Conservation (phyloP, 30 jellyfish, hydroid and myxozoan genomes). For the Chironex yamaguchii region DNA sequence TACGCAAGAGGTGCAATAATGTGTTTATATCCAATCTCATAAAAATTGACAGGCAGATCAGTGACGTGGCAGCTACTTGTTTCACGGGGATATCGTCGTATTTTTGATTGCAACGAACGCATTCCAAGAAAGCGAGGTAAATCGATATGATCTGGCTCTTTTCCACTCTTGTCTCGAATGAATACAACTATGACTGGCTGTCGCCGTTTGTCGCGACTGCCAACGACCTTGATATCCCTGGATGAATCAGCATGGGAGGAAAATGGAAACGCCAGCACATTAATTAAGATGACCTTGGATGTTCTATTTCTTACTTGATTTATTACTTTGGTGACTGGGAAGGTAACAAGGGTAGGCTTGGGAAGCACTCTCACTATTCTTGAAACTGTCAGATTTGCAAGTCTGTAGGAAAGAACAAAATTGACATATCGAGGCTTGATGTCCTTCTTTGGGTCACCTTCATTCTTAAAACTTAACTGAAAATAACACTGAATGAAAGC, state of each 20-base stretch:
- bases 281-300: neutral
- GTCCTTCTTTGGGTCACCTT: neutral
- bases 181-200: neutral
- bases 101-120: neutral
- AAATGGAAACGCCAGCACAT: neutral
- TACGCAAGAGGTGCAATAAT: constrained; percentile 64
- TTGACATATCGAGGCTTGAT: neutral
- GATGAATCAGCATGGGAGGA: neutral
- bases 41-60: constrained; percentile 64
- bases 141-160: neutral
- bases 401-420: neutral
- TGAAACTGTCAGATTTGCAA: neutral
- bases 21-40: constrained; percentile 58
- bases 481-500: constrained; percentile 40
- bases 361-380: neutral
- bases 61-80: constrained; percentile 42
- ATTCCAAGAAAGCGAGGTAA: neutral
- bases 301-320: neutral
- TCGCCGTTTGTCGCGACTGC: neutral
- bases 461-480: constrained; percentile 3
- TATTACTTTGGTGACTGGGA: neutral
- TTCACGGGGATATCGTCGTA: neutral
- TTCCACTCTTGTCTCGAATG: neutral
- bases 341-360: neutral
- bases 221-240: neutral